phyloP scores from a whole-genome alignment of 1,140 invertebrate genomes.

The Drosophila paulistorum region DNA sequence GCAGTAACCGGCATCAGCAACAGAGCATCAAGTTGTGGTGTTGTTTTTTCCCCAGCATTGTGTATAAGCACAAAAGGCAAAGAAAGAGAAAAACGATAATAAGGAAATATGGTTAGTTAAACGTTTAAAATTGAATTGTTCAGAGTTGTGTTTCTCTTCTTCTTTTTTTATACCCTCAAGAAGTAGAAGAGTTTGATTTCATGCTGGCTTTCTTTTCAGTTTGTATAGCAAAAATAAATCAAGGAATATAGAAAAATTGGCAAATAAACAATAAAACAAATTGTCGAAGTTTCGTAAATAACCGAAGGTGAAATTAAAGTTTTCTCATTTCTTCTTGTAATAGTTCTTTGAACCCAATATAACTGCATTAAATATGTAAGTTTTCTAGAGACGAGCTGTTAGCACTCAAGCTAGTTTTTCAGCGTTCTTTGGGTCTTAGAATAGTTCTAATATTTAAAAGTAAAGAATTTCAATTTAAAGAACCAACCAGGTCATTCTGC shows the following conservation, averaged over 20 bases:
- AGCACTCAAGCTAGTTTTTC: too few relatives aligned
- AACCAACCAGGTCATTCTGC: too few relatives aligned
- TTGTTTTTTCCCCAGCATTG: conserved; percentile 28
- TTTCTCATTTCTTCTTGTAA: neutral
- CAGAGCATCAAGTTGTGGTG: conserved; percentile 32
- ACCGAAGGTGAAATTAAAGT: neutral
- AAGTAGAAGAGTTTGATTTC: conserved; percentile 35
- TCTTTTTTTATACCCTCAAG: conserved; percentile 28
- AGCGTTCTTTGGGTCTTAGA: too few relatives aligned
- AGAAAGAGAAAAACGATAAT: conserved; percentile 56
- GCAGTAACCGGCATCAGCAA: conserved; percentile 32
- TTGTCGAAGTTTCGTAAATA: neutral
- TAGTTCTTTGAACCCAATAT: too few relatives aligned
- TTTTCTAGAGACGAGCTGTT: too few relatives aligned
- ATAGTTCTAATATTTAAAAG: too few relatives aligned
- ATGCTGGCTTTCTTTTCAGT: conserved; percentile 1
- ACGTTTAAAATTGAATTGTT: conserved; percentile 74
- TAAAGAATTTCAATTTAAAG: too few relatives aligned
- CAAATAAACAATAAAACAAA: neutral
- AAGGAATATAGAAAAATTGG: neutral
- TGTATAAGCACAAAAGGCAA: conserved; percentile 28
- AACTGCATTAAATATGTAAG: too few relatives aligned
- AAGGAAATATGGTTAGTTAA: conserved; percentile 81
- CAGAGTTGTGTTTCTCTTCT: conserved; percentile 40
- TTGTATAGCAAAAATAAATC: conserved; percentile 15